A percentile compares a stretch with the other conserved stretches of the same genome.
Conservation (phyloP, 1,140 invertebrate genomes). For the Sarcophaga bullata region DNA sequence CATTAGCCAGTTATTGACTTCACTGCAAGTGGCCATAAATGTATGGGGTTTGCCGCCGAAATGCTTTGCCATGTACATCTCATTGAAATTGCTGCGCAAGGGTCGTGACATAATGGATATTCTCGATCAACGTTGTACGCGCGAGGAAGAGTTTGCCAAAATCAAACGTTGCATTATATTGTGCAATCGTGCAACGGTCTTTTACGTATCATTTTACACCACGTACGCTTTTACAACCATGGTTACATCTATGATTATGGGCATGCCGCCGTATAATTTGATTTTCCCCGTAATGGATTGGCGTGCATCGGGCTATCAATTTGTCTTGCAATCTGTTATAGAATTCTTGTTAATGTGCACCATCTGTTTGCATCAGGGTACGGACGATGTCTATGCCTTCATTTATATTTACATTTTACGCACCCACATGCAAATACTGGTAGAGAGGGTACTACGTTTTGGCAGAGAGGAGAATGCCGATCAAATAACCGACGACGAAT, state of each 20-base stretch:
- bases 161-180: neutral
- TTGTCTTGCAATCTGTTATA: conserved; percentile 47
- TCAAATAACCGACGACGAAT: conserved; percentile 35
- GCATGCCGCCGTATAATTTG: conserved; percentile 49
- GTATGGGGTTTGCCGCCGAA: neutral
- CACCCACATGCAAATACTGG: conserved; percentile 47
- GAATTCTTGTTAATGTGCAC: conserved; percentile 50
- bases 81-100: neutral
- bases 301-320: conserved; percentile 43
- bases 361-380: conserved; percentile 6
- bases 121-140: conserved; percentile 46
- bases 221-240: conserved; percentile 28
- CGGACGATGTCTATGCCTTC: neutral
- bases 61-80: neutral
- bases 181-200: conserved; percentile 44
- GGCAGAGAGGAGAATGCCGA: neutral
- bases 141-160: conserved; percentile 38
- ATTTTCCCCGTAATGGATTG: conserved; percentile 50
- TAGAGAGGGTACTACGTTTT: conserved; percentile 41
- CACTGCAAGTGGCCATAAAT: neutral
- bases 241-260: conserved; percentile 33
- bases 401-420: neutral
- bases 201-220: conserved; percentile 47
- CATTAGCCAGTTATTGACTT: neutral
- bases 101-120: conserved; percentile 24